Evolutionary conservation across 2,113 vertebrate species (phyloP), one percentile per base, ranked within the genome.

Genomic region (Antechinus flavipes): DNA sequence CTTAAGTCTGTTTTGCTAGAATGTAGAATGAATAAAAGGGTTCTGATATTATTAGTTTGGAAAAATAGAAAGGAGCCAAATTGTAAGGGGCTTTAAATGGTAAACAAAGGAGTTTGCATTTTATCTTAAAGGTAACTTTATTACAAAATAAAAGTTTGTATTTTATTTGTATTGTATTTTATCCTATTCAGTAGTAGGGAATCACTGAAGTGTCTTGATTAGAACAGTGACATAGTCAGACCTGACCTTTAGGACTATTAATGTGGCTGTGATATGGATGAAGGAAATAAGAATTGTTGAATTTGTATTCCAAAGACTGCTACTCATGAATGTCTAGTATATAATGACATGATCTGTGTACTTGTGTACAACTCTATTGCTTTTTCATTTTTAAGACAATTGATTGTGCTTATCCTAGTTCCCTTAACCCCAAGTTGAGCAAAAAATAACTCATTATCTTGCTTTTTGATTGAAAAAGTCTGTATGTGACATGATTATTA

Each of bases 381-480:
- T 90, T 97, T 94, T 91, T 93, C 93, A 24, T 96, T 92, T 96
- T 94, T 49, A 93, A 95, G 56, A 22, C 58, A 91, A 10, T 94
- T 96, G 95, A 97, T 76, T 76, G 61, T 76, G 16, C 4, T 25
- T 47, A 8, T 10, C 26, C 91, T 76, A 25, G 24, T 91, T 26
- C 25, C 92, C 76, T 12, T 58, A 42, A 47, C 42, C 52, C 23
- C 90, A 42, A 27, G 91, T 90, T 94, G 35, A 91, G 91, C n/a
- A 25, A 35, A 92, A 76, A 55, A 89, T 30, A 94, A 7, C 93
- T 58, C 90, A 42, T 47, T 90, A 10, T 61, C 35, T 96, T 91
- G 94, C 54, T 89, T 96, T 94, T 92, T 84, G 68, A 84, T 42
- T 96, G 54, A 19, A 1, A 1, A 47, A 46, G 25, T 96, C 27